phyloP scores from a whole-genome alignment of 2,113 vertebrate genomes.

The Brienomyrus longianalis region DNA sequence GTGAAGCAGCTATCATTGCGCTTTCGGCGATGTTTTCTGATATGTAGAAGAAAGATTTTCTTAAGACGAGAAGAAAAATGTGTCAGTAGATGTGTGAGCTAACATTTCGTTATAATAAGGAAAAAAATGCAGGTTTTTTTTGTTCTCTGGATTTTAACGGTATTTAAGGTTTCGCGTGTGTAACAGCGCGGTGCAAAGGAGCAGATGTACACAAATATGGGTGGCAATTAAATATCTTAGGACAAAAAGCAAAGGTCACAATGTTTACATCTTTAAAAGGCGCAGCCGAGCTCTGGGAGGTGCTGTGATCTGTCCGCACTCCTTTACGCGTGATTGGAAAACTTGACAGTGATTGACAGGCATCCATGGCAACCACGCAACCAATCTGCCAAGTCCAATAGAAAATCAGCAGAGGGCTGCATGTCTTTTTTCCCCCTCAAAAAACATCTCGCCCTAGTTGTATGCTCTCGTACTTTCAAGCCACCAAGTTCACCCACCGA shows the following conservation, averaged over 20 bases:
- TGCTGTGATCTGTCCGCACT: constrained; percentile 54
- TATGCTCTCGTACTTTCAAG: constrained; percentile 60
- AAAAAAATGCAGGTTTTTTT: background rate
- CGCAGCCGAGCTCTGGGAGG: constrained; percentile 66
- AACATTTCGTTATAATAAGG: background rate
- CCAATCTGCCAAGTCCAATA: constrained; percentile 85
- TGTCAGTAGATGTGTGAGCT: constrained; percentile 13
- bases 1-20: background rate
- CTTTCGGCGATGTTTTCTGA: background rate
- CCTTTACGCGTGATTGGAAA: constrained; percentile 77
- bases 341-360: constrained; percentile 87
- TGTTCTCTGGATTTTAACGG: constrained; percentile 11
- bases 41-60: too few species aligned
- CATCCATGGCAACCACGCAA: constrained; percentile 77
- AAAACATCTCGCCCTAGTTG: constrained; percentile 61
- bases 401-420: constrained; percentile 66
- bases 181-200: constrained; percentile 38
- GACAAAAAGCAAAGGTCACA: constrained; percentile 55
- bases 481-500: constrained; percentile 52
- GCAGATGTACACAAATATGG: constrained; percentile 30
- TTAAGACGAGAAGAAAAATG: constrained; percentile 3
- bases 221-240: constrained; percentile 46
- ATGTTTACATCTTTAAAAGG: constrained; percentile 60
- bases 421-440: constrained; percentile 66
- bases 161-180: background rate